Evolutionary conservation across 2,888 invertebrate species (phyloP).

Genomic region (Ametastegia equiseti): DNA sequence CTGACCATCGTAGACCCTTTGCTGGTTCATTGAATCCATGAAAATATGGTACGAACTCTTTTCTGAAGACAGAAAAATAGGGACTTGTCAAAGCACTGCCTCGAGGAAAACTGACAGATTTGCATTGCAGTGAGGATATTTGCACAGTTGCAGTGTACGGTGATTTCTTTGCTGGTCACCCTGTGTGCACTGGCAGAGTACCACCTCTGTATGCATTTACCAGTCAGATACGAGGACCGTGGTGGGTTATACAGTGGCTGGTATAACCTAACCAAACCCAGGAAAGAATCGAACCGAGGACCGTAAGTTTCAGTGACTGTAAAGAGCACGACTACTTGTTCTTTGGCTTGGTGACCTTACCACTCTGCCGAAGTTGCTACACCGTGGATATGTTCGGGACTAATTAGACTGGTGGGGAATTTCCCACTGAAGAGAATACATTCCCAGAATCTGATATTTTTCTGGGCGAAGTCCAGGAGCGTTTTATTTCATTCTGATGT

Average conservation of each 20-base stretch:
- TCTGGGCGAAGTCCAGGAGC: too few relatives aligned
- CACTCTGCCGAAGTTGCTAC: neutral
- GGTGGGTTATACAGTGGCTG: neutral
- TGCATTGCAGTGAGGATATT: too few relatives aligned
- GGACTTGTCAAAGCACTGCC: too few relatives aligned
- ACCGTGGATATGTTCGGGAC: neutral
- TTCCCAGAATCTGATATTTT: too few relatives aligned
- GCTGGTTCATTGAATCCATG: too few relatives aligned
- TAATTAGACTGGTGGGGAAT: neutral
- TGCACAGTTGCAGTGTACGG: too few relatives aligned
- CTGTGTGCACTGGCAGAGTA: neutral
- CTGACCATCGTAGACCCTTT: too few relatives aligned
- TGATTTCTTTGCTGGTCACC: neutral
- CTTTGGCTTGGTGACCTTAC: neutral
- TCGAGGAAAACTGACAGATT: too few relatives aligned
- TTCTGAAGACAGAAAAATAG: too few relatives aligned
- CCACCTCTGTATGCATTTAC: neutral
- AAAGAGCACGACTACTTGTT: neutral
- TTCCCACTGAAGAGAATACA: too few relatives aligned
- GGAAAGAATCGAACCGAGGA: neutral
- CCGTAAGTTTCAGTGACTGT: neutral
- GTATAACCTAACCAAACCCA: neutral
- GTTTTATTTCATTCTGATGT: too few relatives aligned
- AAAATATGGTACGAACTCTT: too few relatives aligned
- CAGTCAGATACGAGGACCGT: conserved; percentile 5